Percentiles rank a stretch among this genome's conserved stretches.
These are phyloP conservation scores for Eupithecia vulgata DNA, from an alignment of 2,888 invertebrate species.

Conservation along the genomic window DNA sequence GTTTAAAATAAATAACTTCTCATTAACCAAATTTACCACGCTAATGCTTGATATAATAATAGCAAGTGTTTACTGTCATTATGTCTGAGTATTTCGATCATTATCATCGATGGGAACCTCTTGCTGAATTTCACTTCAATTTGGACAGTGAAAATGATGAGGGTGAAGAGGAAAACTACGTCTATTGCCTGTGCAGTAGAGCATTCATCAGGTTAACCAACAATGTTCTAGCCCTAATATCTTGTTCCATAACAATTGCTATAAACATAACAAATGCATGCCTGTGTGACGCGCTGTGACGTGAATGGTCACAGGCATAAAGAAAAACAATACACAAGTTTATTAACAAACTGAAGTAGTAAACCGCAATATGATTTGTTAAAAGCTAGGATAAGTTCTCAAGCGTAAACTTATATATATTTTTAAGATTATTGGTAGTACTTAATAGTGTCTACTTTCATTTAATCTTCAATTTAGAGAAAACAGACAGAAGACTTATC, in stretches of 20 bases:
- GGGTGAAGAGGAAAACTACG: constrained; percentile 77
- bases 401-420: not conserved
- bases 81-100: constrained; percentile 77
- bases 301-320: not conserved
- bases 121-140: constrained; percentile 86
- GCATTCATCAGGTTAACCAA: constrained; percentile 86
- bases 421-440: not conserved
- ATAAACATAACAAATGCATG: not conserved
- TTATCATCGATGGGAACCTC: constrained; percentile 85
- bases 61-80: constrained; percentile 43
- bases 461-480: not conserved
- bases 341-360: not conserved
- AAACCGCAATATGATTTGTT: not conserved
- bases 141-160: constrained; percentile 69
- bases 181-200: constrained; percentile 88
- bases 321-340: not conserved
- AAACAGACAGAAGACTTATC: not conserved
- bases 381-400: not conserved
- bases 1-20: not conserved
- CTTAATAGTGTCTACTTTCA: not conserved
- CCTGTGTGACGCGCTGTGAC: too few species aligned
- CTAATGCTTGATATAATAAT: not conserved
- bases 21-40: not conserved
- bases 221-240: not conserved
- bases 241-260: not conserved